Evolutionary conservation across 2,888 invertebrate species (phyloP), one percentile per base, ranked within the genome.

Genomic region (Amorpha juglandis): DNA sequence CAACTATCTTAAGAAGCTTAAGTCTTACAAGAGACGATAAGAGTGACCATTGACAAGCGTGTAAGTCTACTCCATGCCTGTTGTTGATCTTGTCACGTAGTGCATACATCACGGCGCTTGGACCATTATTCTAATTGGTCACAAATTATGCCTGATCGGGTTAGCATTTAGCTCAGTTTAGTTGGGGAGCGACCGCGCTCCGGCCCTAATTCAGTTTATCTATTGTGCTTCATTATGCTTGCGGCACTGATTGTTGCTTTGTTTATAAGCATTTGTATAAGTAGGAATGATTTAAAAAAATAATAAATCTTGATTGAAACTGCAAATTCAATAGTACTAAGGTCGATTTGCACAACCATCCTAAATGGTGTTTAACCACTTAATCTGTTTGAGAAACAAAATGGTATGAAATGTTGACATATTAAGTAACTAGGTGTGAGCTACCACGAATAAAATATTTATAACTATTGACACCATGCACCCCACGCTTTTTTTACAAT

Each of bases 81-180:
- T 67, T 65, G 0, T 51, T 80, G 67, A 79, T 69, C 78, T 67
- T 65, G 74, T 79, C 79, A 84, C 86, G 86, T 85, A 87, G 84
- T 88, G 90, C 91, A 92, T 92, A 90, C 92, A 89, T 93, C 93
- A 92, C 91, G 76, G 83, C 76, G 78, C 78, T 82, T 79, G 78
- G 84, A 86, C 92, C 93, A 93, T 93, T 93, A 93, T 92, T 92
- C 92, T 93, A 93, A 93, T 93, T 93, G 93, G 90, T 91, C 93
- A 88, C 93, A 92, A 93, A 92, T 93, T 92, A 92, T 90, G 91
- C 86, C 89, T 89, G 92, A 93, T 92, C 92, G 92, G 93, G 92
- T 92, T 92, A 92, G 88, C 88, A 83, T 87, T 89, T 88, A 89
- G 91, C 85, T 88, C 83, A 84, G 90, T 87, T 88, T 86, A 83